Conservation (phyloP, 2,888 invertebrate species). For the Heterodera filipjevi region DNA sequence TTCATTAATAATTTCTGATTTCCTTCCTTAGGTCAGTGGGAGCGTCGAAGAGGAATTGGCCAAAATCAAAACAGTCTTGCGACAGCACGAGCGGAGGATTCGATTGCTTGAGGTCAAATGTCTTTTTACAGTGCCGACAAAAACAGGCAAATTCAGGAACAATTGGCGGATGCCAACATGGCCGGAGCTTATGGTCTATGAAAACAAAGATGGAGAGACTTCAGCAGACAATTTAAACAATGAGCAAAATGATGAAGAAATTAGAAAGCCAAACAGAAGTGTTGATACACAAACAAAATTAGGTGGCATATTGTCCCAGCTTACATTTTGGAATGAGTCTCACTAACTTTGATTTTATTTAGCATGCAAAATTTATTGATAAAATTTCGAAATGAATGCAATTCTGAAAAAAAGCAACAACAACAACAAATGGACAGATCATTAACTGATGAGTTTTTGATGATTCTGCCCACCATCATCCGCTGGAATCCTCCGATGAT, state of each 20-base stretch:
- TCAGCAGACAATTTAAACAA: too few species aligned
- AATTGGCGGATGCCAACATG: constrained; percentile 53
- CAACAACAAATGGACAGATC: constrained; percentile 11
- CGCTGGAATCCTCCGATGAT: constrained; percentile 13
- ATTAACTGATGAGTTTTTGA: not conserved
- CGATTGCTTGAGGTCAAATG: constrained; percentile 54
- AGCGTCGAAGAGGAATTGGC: constrained; percentile 18
- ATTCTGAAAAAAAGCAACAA: constrained; percentile 5
- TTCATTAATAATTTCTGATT: not conserved
- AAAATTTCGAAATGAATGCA: not conserved
- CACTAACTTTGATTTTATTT: not conserved
- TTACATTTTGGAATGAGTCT: not conserved
- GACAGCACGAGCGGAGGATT: constrained; percentile 64
- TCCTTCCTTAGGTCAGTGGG: constrained; percentile 15
- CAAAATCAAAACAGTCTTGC: constrained; percentile 54
- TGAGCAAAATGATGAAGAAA: too few species aligned
- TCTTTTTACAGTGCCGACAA: not conserved
- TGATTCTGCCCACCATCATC: not conserved
- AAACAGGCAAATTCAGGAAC: constrained; percentile 41
- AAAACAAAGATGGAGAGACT: constrained; percentile 7
- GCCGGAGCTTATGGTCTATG: constrained; percentile 33
- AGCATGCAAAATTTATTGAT: constrained; percentile 5
- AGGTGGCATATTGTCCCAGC: constrained; percentile 4
- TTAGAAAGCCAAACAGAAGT: not conserved
- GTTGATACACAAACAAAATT: not conserved